These are phyloP conservation scores for Poecilia gillii DNA, from an alignment of 2,797 vertebrate genomes.

Conservation along the genomic window DNA sequence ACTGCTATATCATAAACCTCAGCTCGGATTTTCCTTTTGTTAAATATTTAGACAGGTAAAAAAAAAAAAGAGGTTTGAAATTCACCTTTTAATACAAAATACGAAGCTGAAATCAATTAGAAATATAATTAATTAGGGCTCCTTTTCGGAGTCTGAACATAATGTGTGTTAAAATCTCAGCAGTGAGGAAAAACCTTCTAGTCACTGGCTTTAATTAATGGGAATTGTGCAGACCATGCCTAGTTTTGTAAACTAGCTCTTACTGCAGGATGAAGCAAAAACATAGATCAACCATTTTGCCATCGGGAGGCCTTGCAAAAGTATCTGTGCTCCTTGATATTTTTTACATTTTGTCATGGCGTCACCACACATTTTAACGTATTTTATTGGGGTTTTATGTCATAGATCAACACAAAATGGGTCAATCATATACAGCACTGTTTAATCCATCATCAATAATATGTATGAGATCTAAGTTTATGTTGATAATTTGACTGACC, in stretches of 20 bases:
- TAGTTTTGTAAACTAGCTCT: constrained; percentile 32
- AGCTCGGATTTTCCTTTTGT: constrained; percentile 38
- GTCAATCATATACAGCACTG: neutral
- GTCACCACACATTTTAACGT: neutral
- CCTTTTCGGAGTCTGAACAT: constrained; percentile 18
- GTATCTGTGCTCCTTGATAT: neutral
- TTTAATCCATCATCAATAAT: neutral
- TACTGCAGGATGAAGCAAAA: constrained; percentile 52
- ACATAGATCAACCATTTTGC: constrained; percentile 52
- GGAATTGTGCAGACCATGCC: constrained; percentile 59
- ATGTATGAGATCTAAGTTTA: neutral
- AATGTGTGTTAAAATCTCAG: constrained; percentile 10
- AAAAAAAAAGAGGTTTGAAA: constrained; percentile 44
- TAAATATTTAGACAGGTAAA: constrained; percentile 56
- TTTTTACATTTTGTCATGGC: neutral
- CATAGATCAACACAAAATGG: neutral
- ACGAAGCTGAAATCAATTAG: constrained; percentile 10
- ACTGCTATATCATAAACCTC: constrained; percentile 66
- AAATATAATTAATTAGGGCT: constrained; percentile 48
- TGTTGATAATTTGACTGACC: constrained; percentile 59
- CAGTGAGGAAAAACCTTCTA: constrained; percentile 39
- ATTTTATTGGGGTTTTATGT: neutral
- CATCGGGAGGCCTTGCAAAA: constrained; percentile 54
- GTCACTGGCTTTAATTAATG: constrained; percentile 30
- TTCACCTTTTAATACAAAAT: constrained; percentile 23